Base-by-base conservation (phyloP, 2,888 invertebrate species). In the Ariolimax columbianus region DNA sequence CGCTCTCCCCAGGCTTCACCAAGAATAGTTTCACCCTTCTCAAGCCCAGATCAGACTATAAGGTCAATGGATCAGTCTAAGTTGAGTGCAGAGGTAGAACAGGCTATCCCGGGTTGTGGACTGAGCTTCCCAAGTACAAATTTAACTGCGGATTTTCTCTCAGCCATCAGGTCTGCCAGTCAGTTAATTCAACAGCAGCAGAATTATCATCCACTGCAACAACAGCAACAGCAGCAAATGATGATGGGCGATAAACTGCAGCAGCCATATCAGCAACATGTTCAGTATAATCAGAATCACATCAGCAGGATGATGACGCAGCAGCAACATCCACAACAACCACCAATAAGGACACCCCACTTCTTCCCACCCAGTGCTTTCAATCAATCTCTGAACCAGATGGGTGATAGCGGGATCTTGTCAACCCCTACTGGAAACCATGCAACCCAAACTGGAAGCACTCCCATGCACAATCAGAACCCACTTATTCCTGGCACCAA, bases 101-200 rank as follows among this genome's bases (percentile, higher is more conserved):
- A 72, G 79, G 36, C 63, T 33, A 40, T 77, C 43, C 73, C 30
- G 30, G 82, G 82, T 40, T 59, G 38, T 77, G 77, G 77, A n/a
- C 72, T 83, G 47, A 77, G 38, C 59, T 77, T 83, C 55, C 78
- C 68, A 47, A 66, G 30, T 11, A 38, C 79, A 63, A 79, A 51
- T 30, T 70, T 72, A 36, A 78, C 4, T 51, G 77, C 77, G 19
- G 83, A 83, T 23, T 83, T 83, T 72, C 77, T 87, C 70, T 85
- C 87, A 0, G 87, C 85, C 1, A 83, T 87, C 26, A 79, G 83
- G 19, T 83, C 89, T 84, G 88, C 89, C 83, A 86, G 85, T 40
- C 87, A 86, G 85, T 72, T 87, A 75, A 78, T 84, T 14, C 88
- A 84, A 55, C 81, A 84, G 19, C 88, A 87, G 38, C 75, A 68